Evolutionary conservation across 2,797 vertebrate genomes (phyloP).

Genomic region (Argya squamiceps): DNA sequence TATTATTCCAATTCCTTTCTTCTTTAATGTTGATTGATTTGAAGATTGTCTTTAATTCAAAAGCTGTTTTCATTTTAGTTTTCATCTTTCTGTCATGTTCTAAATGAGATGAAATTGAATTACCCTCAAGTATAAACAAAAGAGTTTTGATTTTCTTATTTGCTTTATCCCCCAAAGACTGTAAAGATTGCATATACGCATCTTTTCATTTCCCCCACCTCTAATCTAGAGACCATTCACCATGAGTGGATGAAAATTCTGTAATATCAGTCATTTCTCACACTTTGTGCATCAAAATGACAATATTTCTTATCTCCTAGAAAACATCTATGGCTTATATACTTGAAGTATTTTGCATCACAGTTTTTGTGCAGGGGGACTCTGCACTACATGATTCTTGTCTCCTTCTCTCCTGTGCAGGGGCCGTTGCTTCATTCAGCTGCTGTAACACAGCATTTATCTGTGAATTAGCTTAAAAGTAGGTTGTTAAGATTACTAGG

Average conservation of each 20-base stretch:
- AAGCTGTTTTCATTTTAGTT: slow-evolving; percentile 77
- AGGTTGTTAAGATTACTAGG: neutral
- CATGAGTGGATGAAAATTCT: neutral
- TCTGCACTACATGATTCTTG: neutral
- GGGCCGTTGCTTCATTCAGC: neutral
- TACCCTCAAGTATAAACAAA: slow-evolving; percentile 70
- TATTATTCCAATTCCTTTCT: slow-evolving; percentile 68
- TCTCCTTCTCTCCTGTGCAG: neutral
- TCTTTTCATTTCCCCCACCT: slow-evolving; percentile 37
- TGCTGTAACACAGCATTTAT: neutral
- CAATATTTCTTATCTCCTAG: neutral
- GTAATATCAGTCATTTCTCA: neutral
- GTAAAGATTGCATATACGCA: slow-evolving; percentile 12
- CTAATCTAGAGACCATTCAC: neutral
- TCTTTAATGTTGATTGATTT: slow-evolving; percentile 76
- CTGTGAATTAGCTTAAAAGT: neutral
- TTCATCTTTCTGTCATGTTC: slow-evolving; percentile 74
- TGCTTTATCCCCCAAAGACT: slow-evolving; percentile 63
- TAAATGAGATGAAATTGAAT: slow-evolving; percentile 75
- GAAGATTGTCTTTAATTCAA: slow-evolving; percentile 73
- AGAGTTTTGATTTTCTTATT: slow-evolving; percentile 66
- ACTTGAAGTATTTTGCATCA: neutral
- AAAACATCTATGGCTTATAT: neutral
- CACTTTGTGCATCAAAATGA: neutral
- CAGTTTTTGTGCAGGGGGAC: neutral